Evolutionary conservation across 2,797 vertebrate species (phyloP).

Genomic region (Neopelma chrysocephalum): DNA sequence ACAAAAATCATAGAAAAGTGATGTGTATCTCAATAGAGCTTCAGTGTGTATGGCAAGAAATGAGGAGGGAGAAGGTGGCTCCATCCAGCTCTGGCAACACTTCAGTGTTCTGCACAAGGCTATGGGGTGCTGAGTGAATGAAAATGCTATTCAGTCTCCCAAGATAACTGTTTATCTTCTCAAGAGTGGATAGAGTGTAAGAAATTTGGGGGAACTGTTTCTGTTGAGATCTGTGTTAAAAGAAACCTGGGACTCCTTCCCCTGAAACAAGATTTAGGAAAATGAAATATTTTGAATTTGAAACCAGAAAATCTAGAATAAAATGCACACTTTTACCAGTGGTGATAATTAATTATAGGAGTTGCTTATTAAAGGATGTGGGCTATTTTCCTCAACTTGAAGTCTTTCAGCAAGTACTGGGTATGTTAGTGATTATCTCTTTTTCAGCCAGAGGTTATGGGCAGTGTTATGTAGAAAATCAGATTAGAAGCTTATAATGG

Average conservation of each 20-base stretch:
- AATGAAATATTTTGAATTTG: background rate
- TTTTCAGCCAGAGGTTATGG: background rate
- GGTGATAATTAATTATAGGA: background rate
- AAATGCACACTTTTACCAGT: background rate
- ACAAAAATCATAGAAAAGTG: background rate
- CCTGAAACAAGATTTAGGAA: background rate
- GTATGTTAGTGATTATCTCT: slow-evolving; percentile 14
- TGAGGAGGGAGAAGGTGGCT: background rate
- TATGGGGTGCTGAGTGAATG: background rate
- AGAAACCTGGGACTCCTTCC: background rate
- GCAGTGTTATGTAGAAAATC: slow-evolving; percentile 35
- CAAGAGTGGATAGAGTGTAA: background rate
- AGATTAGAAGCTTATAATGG: slow-evolving; percentile 20
- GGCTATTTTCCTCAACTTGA: background rate
- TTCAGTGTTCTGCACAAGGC: background rate
- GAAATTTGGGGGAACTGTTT: background rate
- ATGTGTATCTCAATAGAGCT: background rate
- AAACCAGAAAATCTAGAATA: background rate
- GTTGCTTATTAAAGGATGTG: background rate
- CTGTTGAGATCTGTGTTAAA: background rate
- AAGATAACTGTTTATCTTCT: background rate
- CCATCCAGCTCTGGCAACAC: background rate
- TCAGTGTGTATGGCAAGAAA: background rate
- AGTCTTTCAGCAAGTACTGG: background rate
- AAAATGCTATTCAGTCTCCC: background rate